phyloP scores from a whole-genome alignment of 2,888 invertebrate species.

The Eupithecia abbreviata region DNA sequence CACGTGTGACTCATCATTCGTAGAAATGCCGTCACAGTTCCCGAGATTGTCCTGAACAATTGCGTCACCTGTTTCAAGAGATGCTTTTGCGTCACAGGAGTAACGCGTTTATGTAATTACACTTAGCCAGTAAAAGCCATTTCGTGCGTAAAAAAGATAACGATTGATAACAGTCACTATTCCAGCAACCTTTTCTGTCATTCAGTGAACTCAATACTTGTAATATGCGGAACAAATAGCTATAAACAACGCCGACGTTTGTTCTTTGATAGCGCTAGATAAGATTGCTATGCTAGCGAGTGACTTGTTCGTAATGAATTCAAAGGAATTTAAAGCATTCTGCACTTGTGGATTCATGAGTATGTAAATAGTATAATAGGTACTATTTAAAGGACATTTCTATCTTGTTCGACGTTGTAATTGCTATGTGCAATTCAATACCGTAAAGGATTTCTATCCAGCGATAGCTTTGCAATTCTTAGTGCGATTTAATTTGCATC shows the following conservation, averaged over 20 bases:
- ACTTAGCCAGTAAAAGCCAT: slow-evolving; percentile 42
- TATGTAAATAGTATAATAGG: slow-evolving; percentile 16
- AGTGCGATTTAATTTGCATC: slow-evolving; percentile 30
- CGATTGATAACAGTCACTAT: slow-evolving; percentile 38
- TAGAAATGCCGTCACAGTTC: slow-evolving; percentile 74
- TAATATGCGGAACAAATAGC: slow-evolving; percentile 31
- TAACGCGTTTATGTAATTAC: slow-evolving; percentile 41
- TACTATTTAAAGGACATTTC: slow-evolving; percentile 21
- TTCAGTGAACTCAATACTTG: slow-evolving; percentile 33
- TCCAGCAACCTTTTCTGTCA: slow-evolving; percentile 23
- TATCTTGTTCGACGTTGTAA: slow-evolving; percentile 27
- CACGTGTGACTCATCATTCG: slow-evolving; percentile 66
- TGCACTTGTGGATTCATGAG: slow-evolving; percentile 17
- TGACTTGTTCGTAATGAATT: slow-evolving; percentile 28
- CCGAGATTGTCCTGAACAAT: slow-evolving; percentile 57
- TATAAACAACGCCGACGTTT: slow-evolving; percentile 31
- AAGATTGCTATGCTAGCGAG: slow-evolving; percentile 32
- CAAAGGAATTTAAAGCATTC: slow-evolving; percentile 23
- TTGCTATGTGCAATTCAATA: slow-evolving; percentile 30
- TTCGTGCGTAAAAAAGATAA: slow-evolving; percentile 49
- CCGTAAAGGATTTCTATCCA: slow-evolving; percentile 26
- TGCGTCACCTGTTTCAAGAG: slow-evolving; percentile 59
- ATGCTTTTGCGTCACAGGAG: slow-evolving; percentile 56
- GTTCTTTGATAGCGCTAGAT: slow-evolving; percentile 34
- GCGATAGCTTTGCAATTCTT: slow-evolving; percentile 30